Evolutionary conservation across 2,888 invertebrate species (phyloP).

Genomic region (Theretra japonica): DNA sequence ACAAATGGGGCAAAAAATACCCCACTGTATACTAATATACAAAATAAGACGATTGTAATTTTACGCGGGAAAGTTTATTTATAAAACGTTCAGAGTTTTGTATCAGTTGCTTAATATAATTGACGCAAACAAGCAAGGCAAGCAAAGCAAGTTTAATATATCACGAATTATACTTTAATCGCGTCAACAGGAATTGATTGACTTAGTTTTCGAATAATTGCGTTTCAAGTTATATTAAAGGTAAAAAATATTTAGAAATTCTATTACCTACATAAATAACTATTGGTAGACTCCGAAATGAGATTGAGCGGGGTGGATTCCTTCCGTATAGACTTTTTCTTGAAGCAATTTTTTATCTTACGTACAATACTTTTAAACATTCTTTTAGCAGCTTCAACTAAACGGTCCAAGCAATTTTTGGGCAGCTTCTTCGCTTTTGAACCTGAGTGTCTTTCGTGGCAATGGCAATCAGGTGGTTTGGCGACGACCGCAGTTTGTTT

Average conservation of each 20-base stretch:
- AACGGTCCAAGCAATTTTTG: conserved; percentile 49
- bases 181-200: no score
- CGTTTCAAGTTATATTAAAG: neutral
- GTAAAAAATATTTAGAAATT: conserved; percentile 37
- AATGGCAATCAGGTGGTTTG: conserved; percentile 70
- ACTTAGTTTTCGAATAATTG: neutral
- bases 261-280: conserved; percentile 74
- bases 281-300: conserved; percentile 43
- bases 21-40: no score
- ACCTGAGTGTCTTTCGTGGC: conserved; percentile 52
- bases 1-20: no score
- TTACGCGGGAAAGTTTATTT: no score
- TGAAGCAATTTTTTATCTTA: conserved; percentile 50
- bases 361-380: conserved; percentile 49
- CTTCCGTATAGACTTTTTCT: conserved; percentile 35
- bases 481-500: conserved; percentile 57
- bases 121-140: no score
- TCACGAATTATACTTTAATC: no score
- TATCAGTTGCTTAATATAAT: no score
- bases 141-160: no score
- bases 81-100: no score
- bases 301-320: neutral
- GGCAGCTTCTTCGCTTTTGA: conserved; percentile 42
- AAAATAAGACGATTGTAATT: no score
- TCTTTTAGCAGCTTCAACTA: conserved; percentile 42